Evolutionary conservation across 2,113 vertebrate species (phyloP).

Genomic region (Xyrauchen texanus): DNA sequence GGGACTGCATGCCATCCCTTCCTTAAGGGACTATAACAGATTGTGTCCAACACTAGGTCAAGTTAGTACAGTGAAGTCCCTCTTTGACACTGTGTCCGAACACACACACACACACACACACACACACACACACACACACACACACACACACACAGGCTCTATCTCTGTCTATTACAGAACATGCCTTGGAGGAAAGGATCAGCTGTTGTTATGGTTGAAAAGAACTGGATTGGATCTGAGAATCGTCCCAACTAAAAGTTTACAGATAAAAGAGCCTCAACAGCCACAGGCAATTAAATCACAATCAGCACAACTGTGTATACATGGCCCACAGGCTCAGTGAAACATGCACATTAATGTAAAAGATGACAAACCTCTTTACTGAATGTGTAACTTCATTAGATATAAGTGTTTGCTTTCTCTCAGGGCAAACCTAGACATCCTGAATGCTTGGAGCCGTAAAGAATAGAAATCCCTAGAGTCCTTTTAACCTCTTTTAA

Average conservation of each 20-base stretch:
- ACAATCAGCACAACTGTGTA: slow-evolving; percentile 62
- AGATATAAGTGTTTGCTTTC: not conserved
- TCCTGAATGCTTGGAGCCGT: not conserved
- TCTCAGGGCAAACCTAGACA: not conserved
- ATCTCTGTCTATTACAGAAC: slow-evolving; percentile 15
- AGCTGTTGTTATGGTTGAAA: slow-evolving; percentile 53
- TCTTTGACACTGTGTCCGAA: not conserved
- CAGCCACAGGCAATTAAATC: slow-evolving; percentile 61
- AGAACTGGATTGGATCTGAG: slow-evolving; percentile 48
- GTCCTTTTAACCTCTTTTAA: slow-evolving; percentile 24
- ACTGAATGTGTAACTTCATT: not conserved
- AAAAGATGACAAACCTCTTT: slow-evolving; percentile 3
- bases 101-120: not conserved
- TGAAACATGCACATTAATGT: not conserved
- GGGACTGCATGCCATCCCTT: not conserved
- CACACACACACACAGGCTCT: slow-evolving; percentile 13
- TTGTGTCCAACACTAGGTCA: slow-evolving; percentile 2
- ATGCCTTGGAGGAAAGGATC: slow-evolving; percentile 51
- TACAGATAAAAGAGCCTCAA: slow-evolving; percentile 53
- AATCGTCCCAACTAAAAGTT: slow-evolving; percentile 42
- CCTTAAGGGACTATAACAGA: not conserved
- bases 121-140: not conserved
- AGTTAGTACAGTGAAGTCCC: slow-evolving; percentile 22
- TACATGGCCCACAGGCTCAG: slow-evolving; percentile 60
- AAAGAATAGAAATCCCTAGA: slow-evolving; percentile 24